Conservation (phyloP, 2,113 vertebrate species). For the Atrichornis clamosus region DNA sequence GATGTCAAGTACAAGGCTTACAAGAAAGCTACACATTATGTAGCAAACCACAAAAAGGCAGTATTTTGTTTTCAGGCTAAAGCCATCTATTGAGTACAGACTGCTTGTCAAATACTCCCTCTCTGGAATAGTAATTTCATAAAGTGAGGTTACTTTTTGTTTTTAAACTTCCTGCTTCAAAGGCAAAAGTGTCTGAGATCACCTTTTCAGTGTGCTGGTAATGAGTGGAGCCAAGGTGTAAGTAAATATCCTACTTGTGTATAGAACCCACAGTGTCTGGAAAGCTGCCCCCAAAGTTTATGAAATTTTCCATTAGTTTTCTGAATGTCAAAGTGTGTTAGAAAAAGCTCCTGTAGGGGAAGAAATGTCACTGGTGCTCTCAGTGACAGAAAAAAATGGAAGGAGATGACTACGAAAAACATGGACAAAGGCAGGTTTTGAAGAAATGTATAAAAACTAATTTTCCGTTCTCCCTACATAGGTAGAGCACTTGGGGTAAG, state of each 20-base stretch:
- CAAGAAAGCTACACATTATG: conserved; percentile 33
- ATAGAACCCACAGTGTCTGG: background rate
- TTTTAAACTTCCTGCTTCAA: conserved; percentile 41
- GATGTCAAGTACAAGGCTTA: conserved; percentile 46
- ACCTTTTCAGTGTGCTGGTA: background rate
- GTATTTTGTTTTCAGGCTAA: conserved; percentile 33
- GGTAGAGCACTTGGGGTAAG: background rate
- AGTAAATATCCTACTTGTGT: background rate
- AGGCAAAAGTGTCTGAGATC: background rate
- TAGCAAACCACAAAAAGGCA: conserved; percentile 47
- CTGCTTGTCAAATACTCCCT: background rate
- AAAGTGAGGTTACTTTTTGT: background rate
- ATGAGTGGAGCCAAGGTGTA: background rate
- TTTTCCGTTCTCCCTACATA: background rate
- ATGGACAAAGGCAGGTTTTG: background rate
- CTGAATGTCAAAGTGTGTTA: background rate
- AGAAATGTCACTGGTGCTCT: background rate
- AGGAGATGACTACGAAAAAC: background rate
- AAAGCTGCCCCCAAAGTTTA: background rate
- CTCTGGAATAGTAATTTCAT: background rate
- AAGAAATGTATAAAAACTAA: background rate
- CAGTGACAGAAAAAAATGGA: background rate
- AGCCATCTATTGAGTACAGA: conserved; percentile 5
- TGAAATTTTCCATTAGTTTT: conserved; percentile 11
- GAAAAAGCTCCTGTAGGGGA: background rate